phyloP scores from a whole-genome alignment of 2,888 invertebrate species.

The Orthosia gracilis region DNA sequence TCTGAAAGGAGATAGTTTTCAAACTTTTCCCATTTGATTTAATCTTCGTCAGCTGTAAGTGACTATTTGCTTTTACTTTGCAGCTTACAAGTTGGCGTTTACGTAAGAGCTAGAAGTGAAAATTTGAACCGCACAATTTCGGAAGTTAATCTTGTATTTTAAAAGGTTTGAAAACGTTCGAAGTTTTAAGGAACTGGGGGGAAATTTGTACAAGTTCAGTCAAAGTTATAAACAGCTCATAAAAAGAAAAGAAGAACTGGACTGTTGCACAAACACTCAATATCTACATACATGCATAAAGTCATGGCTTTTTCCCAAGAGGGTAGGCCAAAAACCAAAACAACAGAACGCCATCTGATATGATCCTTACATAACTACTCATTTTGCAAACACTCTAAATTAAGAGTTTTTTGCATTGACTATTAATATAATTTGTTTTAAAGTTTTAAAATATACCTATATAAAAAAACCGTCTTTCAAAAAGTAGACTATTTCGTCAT shows the following conservation, averaged over 20 bases:
- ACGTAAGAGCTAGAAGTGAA: conserved; percentile 53
- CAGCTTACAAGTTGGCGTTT: too few species aligned
- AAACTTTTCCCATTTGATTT: conserved; percentile 64
- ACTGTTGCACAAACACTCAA: neutral
- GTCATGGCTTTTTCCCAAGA: too few species aligned
- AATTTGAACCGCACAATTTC: conserved; percentile 30
- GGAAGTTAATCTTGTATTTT: conserved; percentile 29
- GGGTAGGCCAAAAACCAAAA: too few species aligned
- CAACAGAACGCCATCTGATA: too few species aligned
- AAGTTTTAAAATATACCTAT: too few species aligned
- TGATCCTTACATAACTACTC: too few species aligned
- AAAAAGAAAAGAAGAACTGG: neutral
- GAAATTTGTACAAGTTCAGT: neutral
- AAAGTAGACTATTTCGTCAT: too few species aligned
- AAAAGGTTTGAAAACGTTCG: neutral
- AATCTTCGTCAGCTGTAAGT: conserved; percentile 62
- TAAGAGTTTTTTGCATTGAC: too few species aligned
- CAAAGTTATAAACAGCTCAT: neutral
- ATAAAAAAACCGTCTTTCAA: too few species aligned
- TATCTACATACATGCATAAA: too few species aligned
- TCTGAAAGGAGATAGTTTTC: conserved; percentile 58
- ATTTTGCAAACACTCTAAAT: too few species aligned
- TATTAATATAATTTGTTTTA: too few species aligned
- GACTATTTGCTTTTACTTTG: conserved; percentile 60
- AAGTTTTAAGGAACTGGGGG: neutral